Evolutionary conservation across 2,113 vertebrate genomes (phyloP).

Genomic region (Platysternon megacephalum): DNA sequence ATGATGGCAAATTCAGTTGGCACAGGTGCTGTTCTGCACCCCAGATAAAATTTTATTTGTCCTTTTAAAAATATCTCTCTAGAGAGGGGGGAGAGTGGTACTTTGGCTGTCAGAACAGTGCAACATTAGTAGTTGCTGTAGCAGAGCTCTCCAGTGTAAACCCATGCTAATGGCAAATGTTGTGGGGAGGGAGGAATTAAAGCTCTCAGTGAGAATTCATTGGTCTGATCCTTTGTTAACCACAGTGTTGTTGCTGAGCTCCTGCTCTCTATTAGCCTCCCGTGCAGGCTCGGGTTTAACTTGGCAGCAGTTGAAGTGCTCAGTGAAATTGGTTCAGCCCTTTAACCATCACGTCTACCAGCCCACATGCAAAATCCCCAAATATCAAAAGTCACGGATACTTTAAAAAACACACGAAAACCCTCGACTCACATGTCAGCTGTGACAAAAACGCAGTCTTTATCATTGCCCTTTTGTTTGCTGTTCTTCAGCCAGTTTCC

Average conservation of each 20-base stretch:
- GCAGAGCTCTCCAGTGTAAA: conserved; percentile 6
- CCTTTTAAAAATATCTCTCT: not conserved
- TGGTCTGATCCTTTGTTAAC: conserved; percentile 67
- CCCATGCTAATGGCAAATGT: conserved; percentile 10
- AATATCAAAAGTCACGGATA: conserved; percentile 64
- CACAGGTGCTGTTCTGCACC: not conserved
- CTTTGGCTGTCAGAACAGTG: not conserved
- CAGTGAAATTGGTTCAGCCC: conserved; percentile 69
- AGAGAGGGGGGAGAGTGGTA: not conserved
- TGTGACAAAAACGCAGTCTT: conserved; percentile 52
- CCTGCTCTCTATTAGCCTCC: conserved; percentile 69
- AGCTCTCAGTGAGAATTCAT: conserved; percentile 58
- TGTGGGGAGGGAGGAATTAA: conserved; percentile 56
- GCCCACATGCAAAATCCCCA: conserved; percentile 58
- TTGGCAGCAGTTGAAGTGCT: conserved; percentile 68
- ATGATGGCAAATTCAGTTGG: not conserved
- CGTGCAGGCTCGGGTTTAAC: conserved; percentile 61
- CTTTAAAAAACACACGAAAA: conserved; percentile 58
- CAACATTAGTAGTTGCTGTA: conserved; percentile 19
- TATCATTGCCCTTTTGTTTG: conserved; percentile 26
- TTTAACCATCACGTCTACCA: conserved; percentile 66
- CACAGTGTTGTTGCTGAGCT: conserved; percentile 64
- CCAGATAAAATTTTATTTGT: not conserved
- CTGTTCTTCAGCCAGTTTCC: conserved; percentile 3
- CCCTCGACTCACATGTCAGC: conserved; percentile 44